Evolutionary conservation across 2,113 vertebrate species (phyloP).

Genomic region (Alligator sinensis): DNA sequence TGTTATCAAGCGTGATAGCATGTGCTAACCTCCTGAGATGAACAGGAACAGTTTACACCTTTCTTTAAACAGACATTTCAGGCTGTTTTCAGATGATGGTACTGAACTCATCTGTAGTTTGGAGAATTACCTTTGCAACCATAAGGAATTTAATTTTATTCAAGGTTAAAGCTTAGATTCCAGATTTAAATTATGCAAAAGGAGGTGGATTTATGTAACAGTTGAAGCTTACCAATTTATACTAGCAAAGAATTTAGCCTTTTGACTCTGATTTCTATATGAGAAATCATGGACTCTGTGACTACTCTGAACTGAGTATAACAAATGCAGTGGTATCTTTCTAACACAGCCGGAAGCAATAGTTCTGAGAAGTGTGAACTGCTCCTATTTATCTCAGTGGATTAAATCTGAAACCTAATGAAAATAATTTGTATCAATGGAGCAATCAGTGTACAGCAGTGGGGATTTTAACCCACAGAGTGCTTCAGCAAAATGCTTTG

Average conservation of each 20-base stretch:
- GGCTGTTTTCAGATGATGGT: no score
- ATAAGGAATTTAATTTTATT: conserved; percentile 13
- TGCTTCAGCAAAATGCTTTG: background rate
- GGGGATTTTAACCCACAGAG: conserved; percentile 23
- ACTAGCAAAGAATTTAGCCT: background rate
- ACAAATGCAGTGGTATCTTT: conserved; percentile 11
- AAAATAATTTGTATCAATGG: conserved; percentile 40
- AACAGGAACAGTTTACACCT: background rate
- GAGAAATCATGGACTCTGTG: background rate
- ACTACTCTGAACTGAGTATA: background rate
- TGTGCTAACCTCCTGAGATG: background rate
- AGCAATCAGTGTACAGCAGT: background rate
- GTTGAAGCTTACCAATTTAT: conserved; percentile 14
- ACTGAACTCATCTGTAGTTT: no score
- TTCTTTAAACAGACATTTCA: no score
- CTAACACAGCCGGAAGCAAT: conserved; percentile 25
- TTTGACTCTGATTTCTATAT: conserved; percentile 19
- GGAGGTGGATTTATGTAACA: background rate
- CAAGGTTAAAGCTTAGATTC: background rate
- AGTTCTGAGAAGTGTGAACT: conserved; percentile 22
- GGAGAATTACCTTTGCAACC: background rate
- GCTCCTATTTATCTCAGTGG: conserved; percentile 4
- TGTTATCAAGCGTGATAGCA: no score
- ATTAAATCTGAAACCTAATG: conserved; percentile 37
- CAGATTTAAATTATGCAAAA: background rate